Base-by-base conservation (phyloP, 2,797 vertebrate species). In the Gephyroberyx darwinii region DNA sequence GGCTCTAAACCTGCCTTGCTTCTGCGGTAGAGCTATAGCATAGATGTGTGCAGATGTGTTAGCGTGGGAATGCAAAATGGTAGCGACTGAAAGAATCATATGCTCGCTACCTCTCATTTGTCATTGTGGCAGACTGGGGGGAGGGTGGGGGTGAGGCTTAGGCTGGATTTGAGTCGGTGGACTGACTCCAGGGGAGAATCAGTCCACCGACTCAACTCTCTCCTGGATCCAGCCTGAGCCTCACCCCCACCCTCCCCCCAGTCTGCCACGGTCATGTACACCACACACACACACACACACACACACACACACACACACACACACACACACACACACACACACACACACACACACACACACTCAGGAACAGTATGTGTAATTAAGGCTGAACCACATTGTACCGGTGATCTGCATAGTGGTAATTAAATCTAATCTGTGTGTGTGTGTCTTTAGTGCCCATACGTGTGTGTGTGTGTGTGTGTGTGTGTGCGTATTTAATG, bases 371-470 rank as follows among this genome's bases (percentile, higher is more conserved):
- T 65, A 73, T 83, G 80, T 83, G 78, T 85, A 90, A 92, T 88
- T 89, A 89, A 80, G 73, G 71, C 60, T 83, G 78, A 89, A 82
- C 80, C 75, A 73, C 53, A 71, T 68, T 87, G 85, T 84, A 61
- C 67, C 76, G 78, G 66, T 88, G 82, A 88, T 87, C 81, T 86
- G 31, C 82, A 85, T 69, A 78, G 66, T 78, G 70, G 63, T 88
- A 89, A 91, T 91, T 89, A 91, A 87, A 88, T 84, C 47, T 84
- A 77, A 89, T 88, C 67, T 83, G 61, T 84, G 69, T 76, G 62
- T 52, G 17, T 76, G 55, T 76, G 50, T 74, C 52, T 35, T 70
- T 48, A 58, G 37, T 78, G 77, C 8, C 45, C 45, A 72, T 22
- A 14, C 56, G 69, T 84, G 77, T 77, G 63, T 74, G 57, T 53